Conservation (phyloP, 2,113 vertebrate genomes). For the Microcebus griseorufus region DNA sequence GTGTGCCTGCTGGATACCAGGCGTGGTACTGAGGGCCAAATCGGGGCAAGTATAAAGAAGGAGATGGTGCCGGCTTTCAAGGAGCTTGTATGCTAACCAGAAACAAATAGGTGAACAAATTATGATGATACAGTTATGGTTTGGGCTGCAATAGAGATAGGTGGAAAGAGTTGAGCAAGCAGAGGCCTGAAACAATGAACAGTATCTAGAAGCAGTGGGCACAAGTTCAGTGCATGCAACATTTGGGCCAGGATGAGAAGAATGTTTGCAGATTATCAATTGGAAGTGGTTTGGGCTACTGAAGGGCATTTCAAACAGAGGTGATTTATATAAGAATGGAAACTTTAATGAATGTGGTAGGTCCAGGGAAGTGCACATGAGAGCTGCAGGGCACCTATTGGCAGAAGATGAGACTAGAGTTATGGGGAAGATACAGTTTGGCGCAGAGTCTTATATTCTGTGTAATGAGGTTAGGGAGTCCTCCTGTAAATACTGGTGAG, state of each 20-base stretch:
- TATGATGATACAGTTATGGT: background rate
- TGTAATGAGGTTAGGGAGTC: background rate
- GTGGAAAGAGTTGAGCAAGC: background rate
- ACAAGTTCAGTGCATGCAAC: background rate
- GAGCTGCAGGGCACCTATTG: background rate
- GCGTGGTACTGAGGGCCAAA: background rate
- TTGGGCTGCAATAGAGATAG: background rate
- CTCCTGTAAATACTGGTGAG: background rate
- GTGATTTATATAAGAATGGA: background rate
- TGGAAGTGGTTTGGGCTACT: background rate
- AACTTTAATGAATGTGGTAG: background rate
- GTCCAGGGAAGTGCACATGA: background rate
- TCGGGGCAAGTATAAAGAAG: background rate
- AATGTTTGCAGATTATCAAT: background rate
- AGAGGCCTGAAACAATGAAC: background rate
- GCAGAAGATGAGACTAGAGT: background rate
- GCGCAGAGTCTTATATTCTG: background rate
- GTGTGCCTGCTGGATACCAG: background rate
- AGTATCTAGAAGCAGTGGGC: background rate
- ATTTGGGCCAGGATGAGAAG: background rate
- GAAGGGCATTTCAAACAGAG: background rate
- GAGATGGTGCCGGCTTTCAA: background rate
- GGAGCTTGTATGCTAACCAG: background rate
- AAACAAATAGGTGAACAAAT: background rate
- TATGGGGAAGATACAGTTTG: background rate